Conservation (phyloP, 2,888 invertebrate genomes). For the Bellardia pandia region DNA sequence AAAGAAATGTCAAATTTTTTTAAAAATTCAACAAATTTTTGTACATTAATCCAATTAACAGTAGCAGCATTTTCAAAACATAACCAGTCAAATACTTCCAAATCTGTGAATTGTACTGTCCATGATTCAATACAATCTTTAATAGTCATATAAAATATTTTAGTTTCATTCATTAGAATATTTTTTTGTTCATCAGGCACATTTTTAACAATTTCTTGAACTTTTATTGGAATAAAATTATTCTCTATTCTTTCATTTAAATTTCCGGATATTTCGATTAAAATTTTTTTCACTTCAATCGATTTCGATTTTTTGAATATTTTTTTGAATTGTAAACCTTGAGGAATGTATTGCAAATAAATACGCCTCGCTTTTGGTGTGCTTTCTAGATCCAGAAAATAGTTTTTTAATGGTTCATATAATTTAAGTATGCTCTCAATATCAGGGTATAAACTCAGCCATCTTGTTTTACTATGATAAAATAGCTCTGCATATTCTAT, state of each 20-base stretch:
- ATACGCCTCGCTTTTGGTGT: constrained; percentile 42
- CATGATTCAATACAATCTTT: too few relatives aligned
- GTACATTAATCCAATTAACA: constrained; percentile 40
- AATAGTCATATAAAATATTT: too few relatives aligned
- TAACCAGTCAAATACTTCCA: too few relatives aligned
- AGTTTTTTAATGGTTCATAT: constrained; percentile 43
- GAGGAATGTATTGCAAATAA: constrained; percentile 25
- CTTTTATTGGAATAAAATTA: constrained; percentile 49
- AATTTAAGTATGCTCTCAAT: constrained; percentile 45
- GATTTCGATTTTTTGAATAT: constrained; percentile 28
- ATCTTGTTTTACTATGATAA: neutral
- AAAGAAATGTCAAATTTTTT: too few relatives aligned
- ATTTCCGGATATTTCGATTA: too few relatives aligned
- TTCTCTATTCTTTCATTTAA: constrained; percentile 27
- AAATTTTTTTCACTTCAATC: too few relatives aligned
- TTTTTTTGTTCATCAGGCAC: too few relatives aligned
- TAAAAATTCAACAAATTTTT: constrained; percentile 21
- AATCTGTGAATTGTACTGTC: too few relatives aligned
- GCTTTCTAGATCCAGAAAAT: constrained; percentile 46
- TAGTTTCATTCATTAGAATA: too few relatives aligned
- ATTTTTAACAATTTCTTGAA: too few relatives aligned
- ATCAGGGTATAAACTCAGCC: constrained; percentile 40
- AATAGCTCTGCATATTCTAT: too few relatives aligned
- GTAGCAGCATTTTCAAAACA: constrained; percentile 34
- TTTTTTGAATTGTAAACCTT: constrained; percentile 39